Evolutionary conservation across 2,888 invertebrate genomes (phyloP).

Genomic region (Ornithoptera alexandrae): DNA sequence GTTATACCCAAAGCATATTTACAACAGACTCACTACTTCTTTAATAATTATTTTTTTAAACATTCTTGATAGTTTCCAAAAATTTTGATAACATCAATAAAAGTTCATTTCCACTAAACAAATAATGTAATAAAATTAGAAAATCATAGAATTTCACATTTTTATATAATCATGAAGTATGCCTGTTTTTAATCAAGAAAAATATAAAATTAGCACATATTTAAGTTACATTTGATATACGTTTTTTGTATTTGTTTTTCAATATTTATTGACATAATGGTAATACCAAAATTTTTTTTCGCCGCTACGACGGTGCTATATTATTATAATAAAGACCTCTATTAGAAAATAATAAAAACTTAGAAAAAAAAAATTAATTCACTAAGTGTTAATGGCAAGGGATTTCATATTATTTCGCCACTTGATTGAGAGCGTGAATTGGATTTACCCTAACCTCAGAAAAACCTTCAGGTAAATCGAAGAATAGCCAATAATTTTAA

Average conservation of each 20-base stretch:
- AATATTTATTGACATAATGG: too few species aligned
- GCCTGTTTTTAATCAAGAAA: neutral
- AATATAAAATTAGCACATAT: neutral
- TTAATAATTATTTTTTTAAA: constrained; percentile 1
- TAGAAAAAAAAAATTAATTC: neutral
- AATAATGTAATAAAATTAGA: neutral
- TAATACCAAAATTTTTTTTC: too few species aligned
- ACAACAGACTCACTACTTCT: constrained; percentile 16
- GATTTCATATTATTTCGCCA: neutral
- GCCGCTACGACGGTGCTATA: too few species aligned
- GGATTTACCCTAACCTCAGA: neutral
- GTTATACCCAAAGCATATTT: constrained; percentile 21
- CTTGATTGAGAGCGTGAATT: neutral
- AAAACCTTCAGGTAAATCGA: neutral
- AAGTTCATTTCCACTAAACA: constrained; percentile 1
- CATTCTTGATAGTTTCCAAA: constrained; percentile 1
- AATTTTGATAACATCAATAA: neutral
- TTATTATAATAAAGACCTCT: too few species aligned
- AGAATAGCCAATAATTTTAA: neutral
- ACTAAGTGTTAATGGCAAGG: neutral
- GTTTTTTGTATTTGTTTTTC: neutral
- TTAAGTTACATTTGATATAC: neutral
- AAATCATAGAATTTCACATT: neutral
- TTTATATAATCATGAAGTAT: neutral
- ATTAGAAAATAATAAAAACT: too few species aligned